A percentile compares a stretch with the other conserved stretches of the same genome.
Conservation (phyloP, 2,888 invertebrate genomes). For the Eupithecia centaureata region DNA sequence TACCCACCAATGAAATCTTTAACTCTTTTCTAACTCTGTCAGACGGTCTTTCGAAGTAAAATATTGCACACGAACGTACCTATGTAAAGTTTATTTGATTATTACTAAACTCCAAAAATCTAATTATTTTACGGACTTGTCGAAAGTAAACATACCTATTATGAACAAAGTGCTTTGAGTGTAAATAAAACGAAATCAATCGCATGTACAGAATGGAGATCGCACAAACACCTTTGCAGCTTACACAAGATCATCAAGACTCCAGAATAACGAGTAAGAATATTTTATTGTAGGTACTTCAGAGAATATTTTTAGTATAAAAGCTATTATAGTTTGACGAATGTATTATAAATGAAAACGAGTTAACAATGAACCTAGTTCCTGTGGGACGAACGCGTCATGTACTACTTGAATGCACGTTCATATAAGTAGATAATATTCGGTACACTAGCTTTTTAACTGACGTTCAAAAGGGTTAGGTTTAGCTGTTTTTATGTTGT, state of each 20-base stretch:
- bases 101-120: background rate
- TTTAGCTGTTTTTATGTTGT: no score
- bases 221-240: slow-evolving; percentile 74
- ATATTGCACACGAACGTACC: background rate
- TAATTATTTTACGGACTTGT: background rate
- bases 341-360: no score
- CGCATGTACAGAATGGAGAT: slow-evolving; percentile 68
- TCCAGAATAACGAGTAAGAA: slow-evolving; percentile 67
- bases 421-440: no score
- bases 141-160: background rate
- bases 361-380: no score
- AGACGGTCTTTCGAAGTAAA: no score
- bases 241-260: slow-evolving; percentile 78
- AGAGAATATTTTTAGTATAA: no score
- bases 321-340: no score
- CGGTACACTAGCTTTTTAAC: no score
- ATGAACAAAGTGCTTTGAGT: slow-evolving; percentile 30
- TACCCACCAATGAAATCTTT: background rate
- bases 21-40: background rate
- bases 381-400: no score
- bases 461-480: no score
- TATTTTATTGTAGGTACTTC: no score
- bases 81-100: background rate
- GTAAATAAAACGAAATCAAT: slow-evolving; percentile 30
- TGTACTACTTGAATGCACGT: no score